phyloP scores from a whole-genome alignment of 2,888 invertebrate species.

The Eudemis profundana region DNA sequence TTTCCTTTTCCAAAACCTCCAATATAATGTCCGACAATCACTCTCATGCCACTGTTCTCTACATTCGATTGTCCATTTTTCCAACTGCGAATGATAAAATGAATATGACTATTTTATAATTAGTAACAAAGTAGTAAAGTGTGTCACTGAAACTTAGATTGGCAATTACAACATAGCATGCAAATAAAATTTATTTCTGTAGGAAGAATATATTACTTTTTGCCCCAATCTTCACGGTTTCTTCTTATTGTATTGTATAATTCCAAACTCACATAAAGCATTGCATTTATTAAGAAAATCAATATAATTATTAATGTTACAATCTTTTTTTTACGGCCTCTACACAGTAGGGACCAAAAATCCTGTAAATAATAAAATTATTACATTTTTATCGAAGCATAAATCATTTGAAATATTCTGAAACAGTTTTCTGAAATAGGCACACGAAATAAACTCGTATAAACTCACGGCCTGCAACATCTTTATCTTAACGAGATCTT shows the following conservation, averaged over 20 bases:
- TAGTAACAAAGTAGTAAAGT: too few species aligned
- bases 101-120: conserved; percentile 26
- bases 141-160: neutral
- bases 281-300: conserved; percentile 71
- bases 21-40: conserved; percentile 95
- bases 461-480: conserved; percentile 39
- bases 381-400: neutral
- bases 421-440: neutral
- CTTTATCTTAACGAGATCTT: conserved; percentile 13
- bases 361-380: conserved; percentile 60
- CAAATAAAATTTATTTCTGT: too few species aligned
- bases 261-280: conserved; percentile 75
- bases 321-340: conserved; percentile 78
- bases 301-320: conserved; percentile 65
- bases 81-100: conserved; percentile 71
- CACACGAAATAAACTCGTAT: neutral
- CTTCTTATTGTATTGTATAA: conserved; percentile 68
- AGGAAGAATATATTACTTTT: conserved; percentile 60
- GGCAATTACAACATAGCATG: too few species aligned
- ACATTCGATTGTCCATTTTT: conserved; percentile 88
- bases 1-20: conserved; percentile 93
- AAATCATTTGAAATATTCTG: neutral
- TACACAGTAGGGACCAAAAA: conserved; percentile 68
- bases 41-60: conserved; percentile 90
- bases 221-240: conserved; percentile 69